A percentile compares a stretch with the other conserved stretches of the same genome.
Evolutionary conservation across 2,797 vertebrate genomes (phyloP).

Genomic region (Rhinogobio ventralis): DNA sequence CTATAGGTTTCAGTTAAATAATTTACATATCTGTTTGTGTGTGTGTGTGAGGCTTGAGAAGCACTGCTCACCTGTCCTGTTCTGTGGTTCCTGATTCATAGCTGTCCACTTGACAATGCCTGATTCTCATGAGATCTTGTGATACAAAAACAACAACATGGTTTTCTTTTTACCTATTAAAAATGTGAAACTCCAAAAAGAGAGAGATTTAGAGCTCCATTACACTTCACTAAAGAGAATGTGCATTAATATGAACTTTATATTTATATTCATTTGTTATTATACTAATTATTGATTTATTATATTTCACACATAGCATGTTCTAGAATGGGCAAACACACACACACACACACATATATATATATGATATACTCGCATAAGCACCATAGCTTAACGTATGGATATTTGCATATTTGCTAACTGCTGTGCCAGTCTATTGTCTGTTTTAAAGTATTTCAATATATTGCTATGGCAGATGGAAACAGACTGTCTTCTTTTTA

Average conservation of each 20-base stretch:
- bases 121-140: neutral
- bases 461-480: neutral
- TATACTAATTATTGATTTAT: no score
- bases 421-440: neutral
- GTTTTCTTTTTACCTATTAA: neutral
- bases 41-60: slow-evolving; percentile 34
- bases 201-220: neutral
- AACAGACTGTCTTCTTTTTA: neutral
- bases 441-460: neutral
- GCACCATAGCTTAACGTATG: neutral
- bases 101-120: neutral
- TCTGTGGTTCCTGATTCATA: neutral
- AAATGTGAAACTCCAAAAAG: neutral
- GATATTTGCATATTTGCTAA: neutral
- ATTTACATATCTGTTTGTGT: slow-evolving; percentile 38
- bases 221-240: neutral
- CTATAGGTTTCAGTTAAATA: slow-evolving; percentile 26
- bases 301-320: neutral
- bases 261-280: no score
- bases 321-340: neutral
- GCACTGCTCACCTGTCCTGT: slow-evolving; percentile 22
- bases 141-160: neutral
- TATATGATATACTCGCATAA: no score
- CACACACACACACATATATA: no score
- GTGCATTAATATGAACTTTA: neutral